phyloP scores from a whole-genome alignment of 2,113 vertebrate species.

The Amphiprion percula region DNA sequence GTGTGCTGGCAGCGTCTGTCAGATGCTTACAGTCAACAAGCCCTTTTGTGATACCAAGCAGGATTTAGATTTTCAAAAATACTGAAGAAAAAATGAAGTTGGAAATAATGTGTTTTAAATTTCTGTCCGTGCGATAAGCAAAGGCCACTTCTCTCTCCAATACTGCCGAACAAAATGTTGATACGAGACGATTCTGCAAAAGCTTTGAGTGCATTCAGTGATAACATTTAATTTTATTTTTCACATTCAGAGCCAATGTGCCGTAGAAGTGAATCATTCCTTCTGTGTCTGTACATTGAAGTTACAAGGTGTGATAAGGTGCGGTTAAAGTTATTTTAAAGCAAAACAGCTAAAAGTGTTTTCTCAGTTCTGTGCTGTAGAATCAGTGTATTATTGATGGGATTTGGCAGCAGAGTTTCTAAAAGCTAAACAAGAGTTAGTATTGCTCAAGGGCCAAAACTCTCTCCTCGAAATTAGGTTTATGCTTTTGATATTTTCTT shows the following conservation, averaged over 20 bases:
- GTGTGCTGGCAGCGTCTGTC: conserved; percentile 26
- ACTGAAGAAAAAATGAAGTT: not conserved
- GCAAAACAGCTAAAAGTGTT: too few relatives aligned
- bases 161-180: not conserved
- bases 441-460: too few relatives aligned
- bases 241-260: not conserved
- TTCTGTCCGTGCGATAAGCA: not conserved
- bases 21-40: not conserved
- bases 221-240: not conserved
- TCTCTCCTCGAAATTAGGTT: too few relatives aligned
- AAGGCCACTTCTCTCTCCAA: not conserved
- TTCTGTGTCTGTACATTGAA: too few relatives aligned
- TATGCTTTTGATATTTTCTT: too few relatives aligned
- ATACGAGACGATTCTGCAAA: not conserved
- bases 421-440: too few relatives aligned
- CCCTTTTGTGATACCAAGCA: conserved; percentile 7
- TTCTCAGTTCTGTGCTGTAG: too few relatives aligned
- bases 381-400: too few relatives aligned
- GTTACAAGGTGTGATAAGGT: too few relatives aligned
- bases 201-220: not conserved
- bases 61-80: not conserved
- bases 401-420: too few relatives aligned
- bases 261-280: not conserved
- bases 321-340: too few relatives aligned
- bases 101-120: not conserved